These are phyloP conservation scores for Poeciliopsis turrubarensis DNA, from an alignment of 2,113 vertebrate genomes.

Conservation along the genomic window DNA sequence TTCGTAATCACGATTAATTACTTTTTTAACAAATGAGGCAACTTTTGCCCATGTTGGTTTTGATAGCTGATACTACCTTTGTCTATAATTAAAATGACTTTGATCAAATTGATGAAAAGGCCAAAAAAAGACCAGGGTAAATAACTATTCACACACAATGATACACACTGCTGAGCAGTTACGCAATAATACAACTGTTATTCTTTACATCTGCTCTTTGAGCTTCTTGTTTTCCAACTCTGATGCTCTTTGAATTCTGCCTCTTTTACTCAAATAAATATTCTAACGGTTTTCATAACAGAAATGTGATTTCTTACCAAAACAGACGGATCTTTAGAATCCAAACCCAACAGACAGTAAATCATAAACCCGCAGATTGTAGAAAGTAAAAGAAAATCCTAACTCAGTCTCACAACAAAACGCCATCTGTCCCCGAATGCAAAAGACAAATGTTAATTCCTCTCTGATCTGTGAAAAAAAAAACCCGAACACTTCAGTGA, in stretches of 20 bases:
- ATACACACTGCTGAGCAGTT: not conserved
- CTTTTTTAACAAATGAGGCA: no score
- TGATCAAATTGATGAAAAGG: not conserved
- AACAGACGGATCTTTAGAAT: not conserved
- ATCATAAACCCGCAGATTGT: not conserved
- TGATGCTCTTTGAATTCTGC: not conserved
- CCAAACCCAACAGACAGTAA: not conserved
- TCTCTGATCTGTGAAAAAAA: conserved; percentile 29
- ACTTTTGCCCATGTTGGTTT: no score
- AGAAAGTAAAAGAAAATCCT: not conserved
- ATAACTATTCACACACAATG: not conserved
- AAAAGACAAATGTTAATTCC: conserved; percentile 22
- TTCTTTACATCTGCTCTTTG: not conserved
- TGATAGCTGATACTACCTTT: no score
- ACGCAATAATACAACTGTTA: not conserved
- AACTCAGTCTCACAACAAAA: not conserved
- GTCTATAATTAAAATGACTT: not conserved
- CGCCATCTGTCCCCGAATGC: conserved; percentile 14
- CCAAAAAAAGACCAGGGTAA: not conserved
- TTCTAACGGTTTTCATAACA: not conserved
- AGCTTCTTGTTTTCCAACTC: not conserved
- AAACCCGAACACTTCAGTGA: conserved; percentile 22
- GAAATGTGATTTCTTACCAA: not conserved
- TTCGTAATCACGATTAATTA: no score
- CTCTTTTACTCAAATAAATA: not conserved